phyloP scores from a whole-genome alignment of 2,888 invertebrate genomes.

The Scaptomyza cyrtandrae region DNA sequence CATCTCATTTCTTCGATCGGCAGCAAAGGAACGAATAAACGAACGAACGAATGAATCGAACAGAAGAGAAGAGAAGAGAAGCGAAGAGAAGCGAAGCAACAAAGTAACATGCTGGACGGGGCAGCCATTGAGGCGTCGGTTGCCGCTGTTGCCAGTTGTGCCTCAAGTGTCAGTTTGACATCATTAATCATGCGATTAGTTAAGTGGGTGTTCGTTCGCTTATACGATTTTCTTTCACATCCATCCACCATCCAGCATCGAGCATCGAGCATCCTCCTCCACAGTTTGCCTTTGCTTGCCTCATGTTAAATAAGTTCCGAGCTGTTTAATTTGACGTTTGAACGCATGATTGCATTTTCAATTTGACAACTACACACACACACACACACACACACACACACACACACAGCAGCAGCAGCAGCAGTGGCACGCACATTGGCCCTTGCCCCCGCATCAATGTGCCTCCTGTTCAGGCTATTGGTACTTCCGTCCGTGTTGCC shows the following conservation, averaged over 20 bases:
- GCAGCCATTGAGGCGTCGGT: slow-evolving; percentile 53
- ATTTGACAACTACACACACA: slow-evolving; percentile 67
- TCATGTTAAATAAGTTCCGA: slow-evolving; percentile 79
- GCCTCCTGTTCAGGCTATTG: slow-evolving; percentile 39
- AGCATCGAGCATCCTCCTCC: slow-evolving; percentile 2
- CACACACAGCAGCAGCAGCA: slow-evolving; percentile 6
- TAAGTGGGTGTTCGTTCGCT: slow-evolving; percentile 81
- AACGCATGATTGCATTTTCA: slow-evolving; percentile 81
- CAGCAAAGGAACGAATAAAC: not conserved
- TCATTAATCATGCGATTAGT: slow-evolving; percentile 84
- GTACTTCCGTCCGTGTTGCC: slow-evolving; percentile 32
- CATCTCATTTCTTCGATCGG: slow-evolving; percentile 30
- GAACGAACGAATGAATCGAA: not conserved
- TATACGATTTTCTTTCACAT: slow-evolving; percentile 36
- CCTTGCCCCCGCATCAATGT: slow-evolving; percentile 1
- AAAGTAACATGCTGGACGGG: slow-evolving; percentile 2
- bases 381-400: slow-evolving; percentile 1
- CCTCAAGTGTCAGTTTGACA: slow-evolving; percentile 78
- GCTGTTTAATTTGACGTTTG: slow-evolving; percentile 81
- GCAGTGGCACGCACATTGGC: slow-evolving; percentile 43
- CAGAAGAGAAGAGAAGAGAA: no score
- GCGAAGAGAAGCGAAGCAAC: not conserved
- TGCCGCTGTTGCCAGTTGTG: slow-evolving; percentile 29
- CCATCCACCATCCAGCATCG: slow-evolving; percentile 4
- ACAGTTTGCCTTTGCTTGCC: slow-evolving; percentile 27